Conservation (phyloP, 2,113 vertebrate genomes). For the Lophura nycthemera region DNA sequence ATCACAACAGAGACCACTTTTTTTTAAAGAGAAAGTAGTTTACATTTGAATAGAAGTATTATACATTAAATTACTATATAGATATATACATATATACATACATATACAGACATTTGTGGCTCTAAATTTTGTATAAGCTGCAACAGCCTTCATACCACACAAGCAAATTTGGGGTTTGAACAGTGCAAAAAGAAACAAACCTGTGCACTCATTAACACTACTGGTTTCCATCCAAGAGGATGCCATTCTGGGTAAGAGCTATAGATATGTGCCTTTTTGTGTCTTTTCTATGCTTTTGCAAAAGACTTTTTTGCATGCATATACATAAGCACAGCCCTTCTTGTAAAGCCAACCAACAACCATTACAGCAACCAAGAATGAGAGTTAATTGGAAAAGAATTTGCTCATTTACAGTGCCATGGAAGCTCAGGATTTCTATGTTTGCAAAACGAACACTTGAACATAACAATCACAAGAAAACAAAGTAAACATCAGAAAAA, state of each 20-base stretch:
- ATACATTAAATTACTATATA: slow-evolving; percentile 64
- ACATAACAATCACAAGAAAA: slow-evolving; percentile 35
- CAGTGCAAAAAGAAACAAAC: background rate
- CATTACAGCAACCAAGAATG: background rate
- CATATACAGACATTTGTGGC: slow-evolving; percentile 17
- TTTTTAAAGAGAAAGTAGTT: slow-evolving; percentile 41
- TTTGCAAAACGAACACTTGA: slow-evolving; percentile 17
- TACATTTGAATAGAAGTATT: slow-evolving; percentile 65
- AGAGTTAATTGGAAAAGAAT: background rate
- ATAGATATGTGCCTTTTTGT: background rate
- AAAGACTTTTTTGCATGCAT: background rate
- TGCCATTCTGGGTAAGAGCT: background rate
- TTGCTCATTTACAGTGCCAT: slow-evolving; percentile 12
- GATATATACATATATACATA: background rate
- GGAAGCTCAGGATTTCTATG: background rate
- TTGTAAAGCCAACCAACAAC: slow-evolving; percentile 1
- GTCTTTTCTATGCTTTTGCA: background rate
- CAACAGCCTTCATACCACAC: slow-evolving; percentile 50
- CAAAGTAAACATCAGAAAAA: slow-evolving; percentile 32
- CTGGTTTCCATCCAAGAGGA: slow-evolving; percentile 29
- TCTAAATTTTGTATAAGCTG: slow-evolving; percentile 47
- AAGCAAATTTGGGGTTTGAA: slow-evolving; percentile 29
- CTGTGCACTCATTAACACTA: background rate
- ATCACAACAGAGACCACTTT: slow-evolving; percentile 27
- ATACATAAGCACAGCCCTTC: background rate